phyloP scores from a whole-genome alignment of 2,888 invertebrate genomes.

The Xiphydria camelus region DNA sequence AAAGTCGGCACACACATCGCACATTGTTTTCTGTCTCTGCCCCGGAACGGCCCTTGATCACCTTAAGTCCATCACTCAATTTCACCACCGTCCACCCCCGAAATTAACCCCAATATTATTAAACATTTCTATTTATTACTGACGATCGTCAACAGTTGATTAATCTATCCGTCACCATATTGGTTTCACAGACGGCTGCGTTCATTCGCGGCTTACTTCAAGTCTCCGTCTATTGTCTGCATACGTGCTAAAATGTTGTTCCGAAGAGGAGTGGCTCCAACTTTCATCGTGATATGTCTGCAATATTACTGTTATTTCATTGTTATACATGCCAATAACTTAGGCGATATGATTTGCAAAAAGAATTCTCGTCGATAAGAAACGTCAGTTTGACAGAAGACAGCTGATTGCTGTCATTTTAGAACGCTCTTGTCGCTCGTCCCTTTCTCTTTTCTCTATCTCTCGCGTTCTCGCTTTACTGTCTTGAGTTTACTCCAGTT shows the following conservation, averaged over 20 bases:
- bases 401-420: constrained; percentile 40
- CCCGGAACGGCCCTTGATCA: constrained; percentile 33
- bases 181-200: constrained; percentile 39
- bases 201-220: constrained; percentile 37
- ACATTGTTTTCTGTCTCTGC: constrained; percentile 65
- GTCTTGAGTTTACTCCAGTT: too few species aligned
- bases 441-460: background rate
- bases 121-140: constrained; percentile 36
- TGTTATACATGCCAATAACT: too few species aligned
- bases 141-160: constrained; percentile 45
- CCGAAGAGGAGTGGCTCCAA: too few species aligned
- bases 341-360: too few species aligned
- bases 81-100: constrained; percentile 36
- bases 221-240: too few species aligned
- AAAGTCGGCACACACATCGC: constrained; percentile 94
- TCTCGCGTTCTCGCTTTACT: background rate
- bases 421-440: too few species aligned
- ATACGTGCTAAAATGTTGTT: too few species aligned
- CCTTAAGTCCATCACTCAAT: constrained; percentile 45
- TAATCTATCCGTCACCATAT: constrained; percentile 54
- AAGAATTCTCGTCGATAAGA: too few species aligned
- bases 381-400: constrained; percentile 37
- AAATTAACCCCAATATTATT: constrained; percentile 37
- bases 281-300: too few species aligned
- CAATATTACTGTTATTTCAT: too few species aligned